These are phyloP conservation scores for Zingel zingel DNA, from an alignment of 2,113 vertebrate species.

Conservation along the genomic window DNA sequence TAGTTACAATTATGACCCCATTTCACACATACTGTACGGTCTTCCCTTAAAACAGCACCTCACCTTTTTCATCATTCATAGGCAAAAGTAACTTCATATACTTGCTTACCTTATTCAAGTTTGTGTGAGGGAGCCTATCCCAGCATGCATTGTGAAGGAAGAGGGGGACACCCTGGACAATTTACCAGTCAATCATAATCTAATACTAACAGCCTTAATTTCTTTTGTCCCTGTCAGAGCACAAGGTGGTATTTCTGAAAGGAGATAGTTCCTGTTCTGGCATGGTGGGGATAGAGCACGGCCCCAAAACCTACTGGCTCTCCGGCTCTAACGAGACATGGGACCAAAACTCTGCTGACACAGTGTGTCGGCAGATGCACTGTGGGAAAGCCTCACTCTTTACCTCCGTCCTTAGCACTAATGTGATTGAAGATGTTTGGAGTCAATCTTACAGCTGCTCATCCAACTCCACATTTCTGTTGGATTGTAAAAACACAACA, in stretches of 20 bases:
- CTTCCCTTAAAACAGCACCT: neutral
- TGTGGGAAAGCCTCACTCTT: neutral
- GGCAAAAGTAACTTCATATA: neutral
- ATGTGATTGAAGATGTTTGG: neutral
- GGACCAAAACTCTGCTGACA: conserved; percentile 1
- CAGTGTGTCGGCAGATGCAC: conserved; percentile 55
- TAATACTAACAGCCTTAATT: neutral
- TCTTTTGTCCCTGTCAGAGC: conserved; percentile 44
- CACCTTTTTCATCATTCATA: neutral
- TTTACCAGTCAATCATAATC: neutral
- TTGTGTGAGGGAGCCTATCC: too few relatives aligned
- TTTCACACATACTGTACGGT: too few relatives aligned
- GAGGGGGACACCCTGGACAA: neutral
- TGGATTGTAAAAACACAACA: neutral
- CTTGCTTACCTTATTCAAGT: neutral
- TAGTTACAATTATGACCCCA: too few relatives aligned
- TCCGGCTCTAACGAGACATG: conserved; percentile 24
- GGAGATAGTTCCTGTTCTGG: conserved; percentile 63
- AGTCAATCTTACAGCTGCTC: neutral
- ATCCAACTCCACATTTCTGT: conserved; percentile 1
- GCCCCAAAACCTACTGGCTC: neutral
- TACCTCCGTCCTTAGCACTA: accelerated
- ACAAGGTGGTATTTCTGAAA: conserved; percentile 42
- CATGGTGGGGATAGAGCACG: conserved; percentile 17
- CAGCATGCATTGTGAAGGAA: neutral